These are phyloP conservation scores for Alentia gelatinosa DNA, from an alignment of 2,888 invertebrate species.

Conservation along the genomic window DNA sequence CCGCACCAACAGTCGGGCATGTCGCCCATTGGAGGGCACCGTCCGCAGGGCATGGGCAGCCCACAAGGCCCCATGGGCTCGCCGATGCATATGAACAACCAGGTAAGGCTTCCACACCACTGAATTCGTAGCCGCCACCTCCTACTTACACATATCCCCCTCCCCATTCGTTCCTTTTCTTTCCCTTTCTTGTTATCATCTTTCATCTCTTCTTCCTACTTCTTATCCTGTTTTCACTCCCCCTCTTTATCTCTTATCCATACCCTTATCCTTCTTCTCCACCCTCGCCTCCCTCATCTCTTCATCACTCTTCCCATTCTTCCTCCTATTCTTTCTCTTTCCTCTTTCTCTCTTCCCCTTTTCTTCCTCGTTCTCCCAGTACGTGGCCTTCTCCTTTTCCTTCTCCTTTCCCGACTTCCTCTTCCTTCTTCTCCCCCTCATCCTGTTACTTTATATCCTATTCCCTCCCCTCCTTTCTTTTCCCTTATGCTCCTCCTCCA, in stretches of 20 bases:
- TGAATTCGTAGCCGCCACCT: too few relatives aligned
- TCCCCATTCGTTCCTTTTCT: background rate
- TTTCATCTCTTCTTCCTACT: background rate
- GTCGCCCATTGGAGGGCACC: conserved; percentile 12
- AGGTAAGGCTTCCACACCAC: too few relatives aligned
- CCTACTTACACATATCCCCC: too few relatives aligned
- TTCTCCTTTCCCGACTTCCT: background rate
- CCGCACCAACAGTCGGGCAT: conserved; percentile 29
- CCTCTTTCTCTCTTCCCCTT: background rate
- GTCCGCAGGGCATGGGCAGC: conserved; percentile 41
- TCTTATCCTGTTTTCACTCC: background rate
- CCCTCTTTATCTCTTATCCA: too few relatives aligned
- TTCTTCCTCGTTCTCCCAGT: background rate
- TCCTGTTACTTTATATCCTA: background rate
- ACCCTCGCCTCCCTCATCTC: background rate
- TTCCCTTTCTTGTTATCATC: background rate
- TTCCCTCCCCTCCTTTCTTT: background rate
- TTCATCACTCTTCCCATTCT: background rate
- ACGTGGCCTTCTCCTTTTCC: background rate
- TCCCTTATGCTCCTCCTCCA: background rate
- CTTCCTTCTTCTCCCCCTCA: background rate
- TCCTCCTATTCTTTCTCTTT: background rate
- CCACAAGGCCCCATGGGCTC: conserved; percentile 25
- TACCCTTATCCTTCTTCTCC: too few relatives aligned
- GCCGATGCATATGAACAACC: conserved; percentile 41